phyloP scores from a whole-genome alignment of 2,888 invertebrate genomes.

The Eucera pruinosa region DNA sequence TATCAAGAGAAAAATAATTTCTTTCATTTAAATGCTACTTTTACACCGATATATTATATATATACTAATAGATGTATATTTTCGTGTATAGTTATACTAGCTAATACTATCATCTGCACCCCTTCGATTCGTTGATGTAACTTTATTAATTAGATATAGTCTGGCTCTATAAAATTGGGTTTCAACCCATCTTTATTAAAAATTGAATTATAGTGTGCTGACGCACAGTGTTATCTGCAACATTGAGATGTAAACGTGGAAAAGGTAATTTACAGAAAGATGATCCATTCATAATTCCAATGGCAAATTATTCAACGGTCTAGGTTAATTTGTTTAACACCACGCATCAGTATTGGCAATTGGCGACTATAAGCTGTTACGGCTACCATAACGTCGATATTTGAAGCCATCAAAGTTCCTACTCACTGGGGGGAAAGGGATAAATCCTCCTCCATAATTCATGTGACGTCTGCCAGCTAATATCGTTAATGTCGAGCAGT shows the following conservation, averaged over 20 bases:
- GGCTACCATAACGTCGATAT: constrained; percentile 8
- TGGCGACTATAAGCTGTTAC: constrained; percentile 25
- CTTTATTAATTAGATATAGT: too few relatives aligned
- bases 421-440: constrained; percentile 18
- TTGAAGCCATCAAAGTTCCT: constrained; percentile 25
- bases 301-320: neutral
- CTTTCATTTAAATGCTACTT: too few relatives aligned
- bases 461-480: constrained; percentile 54
- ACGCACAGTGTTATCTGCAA: too few relatives aligned
- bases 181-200: too few relatives aligned
- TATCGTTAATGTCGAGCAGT: constrained; percentile 62
- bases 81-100: too few relatives aligned
- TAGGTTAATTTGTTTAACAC: neutral
- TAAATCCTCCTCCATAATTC: constrained; percentile 61
- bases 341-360: constrained; percentile 18
- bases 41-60: too few relatives aligned
- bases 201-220: too few relatives aligned
- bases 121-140: too few relatives aligned
- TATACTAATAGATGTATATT: too few relatives aligned
- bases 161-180: too few relatives aligned
- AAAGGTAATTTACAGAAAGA: neutral
- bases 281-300: neutral
- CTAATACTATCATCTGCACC: too few relatives aligned
- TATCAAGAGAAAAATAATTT: too few relatives aligned
- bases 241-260: neutral